Percentiles rank a stretch among this genome's conserved stretches.
These are phyloP conservation scores for Brevipalpus yothersi DNA, from an alignment of 1,140 invertebrate species.

Conservation along the genomic window DNA sequence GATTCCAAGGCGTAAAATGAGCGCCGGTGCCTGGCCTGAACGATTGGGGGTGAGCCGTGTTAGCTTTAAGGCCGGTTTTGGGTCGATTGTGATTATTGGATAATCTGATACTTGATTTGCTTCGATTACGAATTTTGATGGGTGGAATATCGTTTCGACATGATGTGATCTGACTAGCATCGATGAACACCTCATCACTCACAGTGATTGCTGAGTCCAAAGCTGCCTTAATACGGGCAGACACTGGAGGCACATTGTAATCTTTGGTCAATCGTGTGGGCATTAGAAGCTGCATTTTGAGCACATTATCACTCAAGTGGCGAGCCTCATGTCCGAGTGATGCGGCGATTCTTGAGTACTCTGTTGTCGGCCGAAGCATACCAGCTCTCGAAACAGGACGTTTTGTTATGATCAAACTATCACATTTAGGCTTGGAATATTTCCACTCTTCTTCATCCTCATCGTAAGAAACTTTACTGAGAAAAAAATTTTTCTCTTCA, in stretches of 20 bases:
- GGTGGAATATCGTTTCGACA: background rate
- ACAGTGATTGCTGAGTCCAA: slow-evolving; percentile 41
- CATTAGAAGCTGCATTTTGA: slow-evolving; percentile 47
- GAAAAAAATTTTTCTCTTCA: slow-evolving; percentile 48
- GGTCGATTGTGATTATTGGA: slow-evolving; percentile 3
- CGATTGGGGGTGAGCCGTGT: slow-evolving; percentile 6
- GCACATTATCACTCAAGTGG: slow-evolving; percentile 19
- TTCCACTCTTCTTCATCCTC: slow-evolving; percentile 61
- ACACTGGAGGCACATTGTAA: slow-evolving; percentile 42
- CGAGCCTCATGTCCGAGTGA: slow-evolving; percentile 29
- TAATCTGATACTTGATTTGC: background rate
- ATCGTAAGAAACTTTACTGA: slow-evolving; percentile 46
- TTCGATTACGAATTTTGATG: background rate
- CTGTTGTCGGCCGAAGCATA: slow-evolving; percentile 38
- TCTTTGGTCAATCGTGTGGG: slow-evolving; percentile 49
- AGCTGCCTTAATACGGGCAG: slow-evolving; percentile 41
- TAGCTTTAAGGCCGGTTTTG: slow-evolving; percentile 12
- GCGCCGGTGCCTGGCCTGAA: slow-evolving; percentile 9
- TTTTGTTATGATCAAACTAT: slow-evolving; percentile 11
- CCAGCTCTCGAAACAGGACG: slow-evolving; percentile 36
- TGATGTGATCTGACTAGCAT: slow-evolving; percentile 21
- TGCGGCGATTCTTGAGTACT: slow-evolving; percentile 37
- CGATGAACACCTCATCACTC: slow-evolving; percentile 44
- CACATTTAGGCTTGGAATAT: slow-evolving; percentile 12
- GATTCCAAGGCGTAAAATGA: background rate